Evolutionary conservation across 2,797 vertebrate genomes (phyloP), one percentile per base, ranked within the genome.

Genomic region (Lagocephalus sceleratus): DNA sequence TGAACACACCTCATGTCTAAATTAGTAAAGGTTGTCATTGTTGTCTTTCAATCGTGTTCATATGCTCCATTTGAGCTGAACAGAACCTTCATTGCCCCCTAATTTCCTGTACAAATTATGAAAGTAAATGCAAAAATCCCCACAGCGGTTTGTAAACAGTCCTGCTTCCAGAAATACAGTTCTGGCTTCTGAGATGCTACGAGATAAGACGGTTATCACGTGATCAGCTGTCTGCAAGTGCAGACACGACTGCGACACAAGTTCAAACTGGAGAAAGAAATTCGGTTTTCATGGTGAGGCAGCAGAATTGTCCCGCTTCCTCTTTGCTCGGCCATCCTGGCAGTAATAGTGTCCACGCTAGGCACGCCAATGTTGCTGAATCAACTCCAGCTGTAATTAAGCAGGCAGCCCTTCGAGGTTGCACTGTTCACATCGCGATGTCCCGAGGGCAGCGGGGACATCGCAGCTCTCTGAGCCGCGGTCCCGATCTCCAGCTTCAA

Each of bases 371-470:
- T n/a, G n/a, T n/a, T n/a, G n/a, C n/a, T n/a, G n/a, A n/a, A n/a
- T n/a, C n/a, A n/a, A n/a, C n/a, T n/a, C 72, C 25, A 26, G 76
- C 70, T 85, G 85, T 86, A 88, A 88, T 87, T 85, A 86, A 86
- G 81, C 75, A 77, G 73, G 67, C 69, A 44, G 62, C 75, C 77
- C 78, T 79, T 56, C 3, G 66, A 77, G 80, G 68, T 58, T 48
- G 1, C 11, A 20, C 63, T 70, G 68, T 69, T 81, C 76, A 70
- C 74, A 10, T 29, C 9, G 11, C 3, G 26, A 29, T 11, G 8
- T 7, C 11, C 11, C n/a, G n/a, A n/a, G n/a, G n/a, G n/a, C n/a
- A n/a, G n/a, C n/a, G n/a, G n/a, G n/a, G n/a, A n/a, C n/a, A n/a
- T n/a, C n/a, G n/a, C n/a, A n/a, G n/a, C 26, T 4, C 26, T 35